A percentile compares a stretch with the other conserved stretches of the same genome.
Conservation (phyloP, 2,888 invertebrate species). For the Vandiemenella viatica region DNA sequence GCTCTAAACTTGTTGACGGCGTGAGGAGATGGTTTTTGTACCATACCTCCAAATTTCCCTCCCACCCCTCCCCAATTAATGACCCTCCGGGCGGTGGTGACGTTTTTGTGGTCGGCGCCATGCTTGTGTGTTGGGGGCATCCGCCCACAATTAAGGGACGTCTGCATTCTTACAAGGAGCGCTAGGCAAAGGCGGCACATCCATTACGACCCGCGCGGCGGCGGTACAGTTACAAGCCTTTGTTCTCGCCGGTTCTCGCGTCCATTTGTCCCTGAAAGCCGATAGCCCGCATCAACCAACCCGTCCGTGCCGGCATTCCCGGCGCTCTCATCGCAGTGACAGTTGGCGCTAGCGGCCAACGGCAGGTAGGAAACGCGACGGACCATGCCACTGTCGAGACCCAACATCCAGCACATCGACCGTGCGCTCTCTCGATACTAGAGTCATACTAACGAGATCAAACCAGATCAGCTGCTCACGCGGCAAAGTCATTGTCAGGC, state of each 20-base stretch:
- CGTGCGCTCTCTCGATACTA: too few species aligned
- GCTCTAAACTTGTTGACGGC: too few species aligned
- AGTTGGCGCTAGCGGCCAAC: too few species aligned
- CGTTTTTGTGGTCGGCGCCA: background rate
- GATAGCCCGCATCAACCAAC: background rate
- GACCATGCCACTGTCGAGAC: too few species aligned
- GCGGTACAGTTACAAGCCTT: background rate
- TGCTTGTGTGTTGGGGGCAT: background rate
- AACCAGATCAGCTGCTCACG: too few species aligned
- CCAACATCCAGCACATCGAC: too few species aligned
- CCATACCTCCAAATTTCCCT: too few species aligned
- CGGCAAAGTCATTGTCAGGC: too few species aligned
- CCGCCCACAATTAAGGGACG: background rate
- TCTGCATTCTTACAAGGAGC: background rate
- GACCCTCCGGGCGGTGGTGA: background rate
- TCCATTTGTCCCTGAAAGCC: background rate
- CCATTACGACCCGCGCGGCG: background rate
- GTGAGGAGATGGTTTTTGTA: too few species aligned
- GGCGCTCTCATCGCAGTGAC: too few species aligned
- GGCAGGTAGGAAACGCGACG: too few species aligned
- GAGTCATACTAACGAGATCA: too few species aligned
- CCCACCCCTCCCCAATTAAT: background rate
- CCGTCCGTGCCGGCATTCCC: background rate
- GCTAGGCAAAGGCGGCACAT: background rate
- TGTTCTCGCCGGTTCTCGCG: background rate